Evolutionary conservation across 2,888 invertebrate species (phyloP).

Genomic region (Patella pellucida): DNA sequence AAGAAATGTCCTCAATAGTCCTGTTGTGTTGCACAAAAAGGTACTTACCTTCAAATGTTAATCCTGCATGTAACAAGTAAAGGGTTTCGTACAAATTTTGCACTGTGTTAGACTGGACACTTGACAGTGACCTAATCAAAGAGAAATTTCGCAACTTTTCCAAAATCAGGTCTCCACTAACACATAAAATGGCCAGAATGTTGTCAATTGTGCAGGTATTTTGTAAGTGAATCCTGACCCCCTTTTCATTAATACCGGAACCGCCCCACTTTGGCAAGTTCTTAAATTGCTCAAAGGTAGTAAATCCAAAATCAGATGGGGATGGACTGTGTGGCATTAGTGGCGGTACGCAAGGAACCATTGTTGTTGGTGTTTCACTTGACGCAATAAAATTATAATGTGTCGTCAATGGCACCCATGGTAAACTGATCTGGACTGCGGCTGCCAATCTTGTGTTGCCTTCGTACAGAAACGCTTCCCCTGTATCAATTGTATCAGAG

Average conservation of each 20-base stretch:
- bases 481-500: background rate
- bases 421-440: background rate
- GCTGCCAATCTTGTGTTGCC: background rate
- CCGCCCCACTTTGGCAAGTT: too few species aligned
- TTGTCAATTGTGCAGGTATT: background rate
- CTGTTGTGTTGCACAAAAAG: background rate
- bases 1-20: background rate
- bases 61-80: background rate
- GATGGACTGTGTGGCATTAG: too few species aligned
- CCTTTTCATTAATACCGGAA: too few species aligned
- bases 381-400: too few species aligned
- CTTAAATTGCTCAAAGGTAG: too few species aligned
- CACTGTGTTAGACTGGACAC: background rate
- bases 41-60: background rate
- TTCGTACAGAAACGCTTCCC: too few species aligned
- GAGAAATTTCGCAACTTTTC: background rate
- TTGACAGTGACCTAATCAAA: background rate
- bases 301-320: too few species aligned
- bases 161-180: background rate
- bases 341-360: too few species aligned
- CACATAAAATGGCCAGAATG: too few species aligned
- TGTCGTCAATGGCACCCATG: background rate
- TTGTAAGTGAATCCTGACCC: too few species aligned
- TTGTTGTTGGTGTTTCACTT: too few species aligned
- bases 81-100: background rate